Conservation (phyloP, 30 jellyfish, hydroid and myxozoan genomes). For the Aurelia sp. region DNA sequence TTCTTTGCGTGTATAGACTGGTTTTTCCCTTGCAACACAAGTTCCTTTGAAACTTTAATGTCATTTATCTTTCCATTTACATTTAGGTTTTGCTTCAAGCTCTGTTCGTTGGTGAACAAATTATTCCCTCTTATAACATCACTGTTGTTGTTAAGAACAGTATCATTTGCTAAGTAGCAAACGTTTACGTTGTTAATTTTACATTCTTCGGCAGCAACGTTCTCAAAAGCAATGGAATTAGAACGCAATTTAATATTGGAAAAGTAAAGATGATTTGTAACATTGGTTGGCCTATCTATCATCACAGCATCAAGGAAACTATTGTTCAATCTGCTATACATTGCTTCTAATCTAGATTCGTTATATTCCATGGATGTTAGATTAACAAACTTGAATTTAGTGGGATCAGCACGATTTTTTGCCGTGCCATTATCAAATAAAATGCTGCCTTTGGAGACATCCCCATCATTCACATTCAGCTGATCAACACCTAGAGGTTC, state of each 20-base stretch:
- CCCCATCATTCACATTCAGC: not conserved
- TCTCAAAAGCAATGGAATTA: not conserved
- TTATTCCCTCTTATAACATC: slow-evolving; percentile 60
- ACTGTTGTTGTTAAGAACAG: slow-evolving; percentile 23
- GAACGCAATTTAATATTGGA: not conserved
- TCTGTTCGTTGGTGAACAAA: slow-evolving; percentile 5
- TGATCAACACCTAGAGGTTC: not conserved
- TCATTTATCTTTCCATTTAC: slow-evolving; percentile 30
- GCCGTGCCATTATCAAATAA: not conserved
- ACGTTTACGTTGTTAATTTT: not conserved
- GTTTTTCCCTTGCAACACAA: slow-evolving; percentile 6
- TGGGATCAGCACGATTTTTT: no score
- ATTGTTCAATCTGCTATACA: not conserved
- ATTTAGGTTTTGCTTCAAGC: not conserved
- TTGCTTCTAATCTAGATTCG: not conserved
- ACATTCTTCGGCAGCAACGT: not conserved
- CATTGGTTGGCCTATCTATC: not conserved
- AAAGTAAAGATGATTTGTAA: not conserved
- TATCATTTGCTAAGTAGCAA: slow-evolving; percentile 30
- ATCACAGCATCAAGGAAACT: not conserved
- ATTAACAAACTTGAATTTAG: not conserved
- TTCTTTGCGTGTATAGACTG: slow-evolving; percentile 40
- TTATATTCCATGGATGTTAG: not conserved
- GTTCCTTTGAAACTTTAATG: slow-evolving; percentile 29
- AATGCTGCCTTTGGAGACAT: slow-evolving; percentile 34